Evolutionary conservation across 1,140 invertebrate genomes (phyloP).

Genomic region (Drosophila ficusphila): DNA sequence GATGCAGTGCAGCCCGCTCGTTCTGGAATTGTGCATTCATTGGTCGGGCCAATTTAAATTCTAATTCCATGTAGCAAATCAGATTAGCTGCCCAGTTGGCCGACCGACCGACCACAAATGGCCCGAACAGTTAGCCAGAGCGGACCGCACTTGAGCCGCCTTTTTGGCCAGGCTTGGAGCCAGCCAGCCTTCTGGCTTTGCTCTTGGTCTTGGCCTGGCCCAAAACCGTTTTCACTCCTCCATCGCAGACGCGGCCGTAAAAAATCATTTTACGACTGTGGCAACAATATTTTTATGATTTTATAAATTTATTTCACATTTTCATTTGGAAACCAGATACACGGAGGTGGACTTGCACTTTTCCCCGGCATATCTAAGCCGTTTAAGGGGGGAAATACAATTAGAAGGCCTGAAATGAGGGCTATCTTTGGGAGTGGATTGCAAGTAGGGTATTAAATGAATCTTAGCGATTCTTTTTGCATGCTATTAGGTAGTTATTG

Average conservation of each 20-base stretch:
- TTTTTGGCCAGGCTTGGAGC: conserved; percentile 2
- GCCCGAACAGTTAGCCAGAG: conserved; percentile 59
- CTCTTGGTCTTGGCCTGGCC: conserved; percentile 10
- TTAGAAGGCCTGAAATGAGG: too few species aligned
- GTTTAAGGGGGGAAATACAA: too few species aligned
- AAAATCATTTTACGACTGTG: conserved; percentile 47
- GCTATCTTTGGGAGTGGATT: too few species aligned
- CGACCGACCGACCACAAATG: conserved; percentile 36
- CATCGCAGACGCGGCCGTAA: conserved; percentile 13
- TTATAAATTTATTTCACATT: conserved; percentile 57
- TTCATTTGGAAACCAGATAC: conserved; percentile 54
- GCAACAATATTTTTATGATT: conserved; percentile 57
- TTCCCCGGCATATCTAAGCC: conserved; percentile 27
- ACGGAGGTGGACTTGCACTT: conserved; percentile 35
- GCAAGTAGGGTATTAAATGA: too few species aligned
- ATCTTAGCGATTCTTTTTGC: too few species aligned
- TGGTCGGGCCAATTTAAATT: conserved; percentile 68
- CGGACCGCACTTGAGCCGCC: conserved; percentile 10
- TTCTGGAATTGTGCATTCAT: conserved; percentile 58
- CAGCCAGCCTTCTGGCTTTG: conserved; percentile 6
- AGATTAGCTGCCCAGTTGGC: conserved; percentile 63
- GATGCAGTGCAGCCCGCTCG: conserved; percentile 54
- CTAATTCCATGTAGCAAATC: conserved; percentile 78
- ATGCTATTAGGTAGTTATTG: too few species aligned
- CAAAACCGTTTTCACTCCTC: conserved; percentile 24